phyloP scores from a whole-genome alignment of 1,140 invertebrate genomes.

The Luehdorfia chinensis region DNA sequence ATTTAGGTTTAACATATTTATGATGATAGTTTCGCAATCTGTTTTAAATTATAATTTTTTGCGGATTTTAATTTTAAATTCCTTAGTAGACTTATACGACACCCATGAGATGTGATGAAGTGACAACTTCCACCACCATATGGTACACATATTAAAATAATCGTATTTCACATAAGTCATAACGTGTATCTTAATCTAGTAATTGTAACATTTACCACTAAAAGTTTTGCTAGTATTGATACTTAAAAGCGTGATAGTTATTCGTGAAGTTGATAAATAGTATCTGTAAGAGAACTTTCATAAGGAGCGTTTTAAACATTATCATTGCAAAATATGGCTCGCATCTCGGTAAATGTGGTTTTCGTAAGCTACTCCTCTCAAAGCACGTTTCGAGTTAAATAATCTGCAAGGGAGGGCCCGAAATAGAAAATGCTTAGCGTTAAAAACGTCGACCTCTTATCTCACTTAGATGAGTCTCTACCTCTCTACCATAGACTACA shows the following conservation, averaged over 20 bases:
- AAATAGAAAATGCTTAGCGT: slow-evolving; percentile 71
- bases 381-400: slow-evolving; percentile 59
- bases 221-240: no score
- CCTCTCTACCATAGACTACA: slow-evolving; percentile 49
- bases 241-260: slow-evolving; percentile 52
- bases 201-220: no score
- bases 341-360: slow-evolving; percentile 50
- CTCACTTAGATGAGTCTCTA: slow-evolving; percentile 52
- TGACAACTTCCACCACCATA: no score
- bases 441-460: slow-evolving; percentile 74
- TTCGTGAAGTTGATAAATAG: slow-evolving; percentile 62
- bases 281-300: slow-evolving; percentile 41
- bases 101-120: no score
- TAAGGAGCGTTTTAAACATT: slow-evolving; percentile 59
- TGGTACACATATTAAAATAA: no score
- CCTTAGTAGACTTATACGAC: no score
- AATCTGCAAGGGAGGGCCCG: slow-evolving; percentile 56
- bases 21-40: no score
- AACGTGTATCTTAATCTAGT: no score
- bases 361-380: slow-evolving; percentile 53
- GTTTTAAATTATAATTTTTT: no score
- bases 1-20: no score
- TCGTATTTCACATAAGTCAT: no score
- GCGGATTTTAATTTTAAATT: no score
- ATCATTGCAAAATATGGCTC: slow-evolving; percentile 60